phyloP scores from a whole-genome alignment of 2,888 invertebrate genomes.

The Minunthozetes semirufus region DNA sequence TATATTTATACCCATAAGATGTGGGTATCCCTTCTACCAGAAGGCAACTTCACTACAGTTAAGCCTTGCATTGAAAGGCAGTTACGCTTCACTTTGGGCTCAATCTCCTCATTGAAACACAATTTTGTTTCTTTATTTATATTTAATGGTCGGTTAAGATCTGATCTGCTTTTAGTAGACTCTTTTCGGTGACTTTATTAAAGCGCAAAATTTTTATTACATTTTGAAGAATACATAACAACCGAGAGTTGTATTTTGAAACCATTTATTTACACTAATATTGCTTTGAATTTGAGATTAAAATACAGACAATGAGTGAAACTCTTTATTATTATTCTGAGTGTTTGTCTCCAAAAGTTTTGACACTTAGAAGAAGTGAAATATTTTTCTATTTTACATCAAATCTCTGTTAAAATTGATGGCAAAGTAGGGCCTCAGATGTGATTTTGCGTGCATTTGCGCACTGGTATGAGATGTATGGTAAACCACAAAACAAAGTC shows the following conservation, averaged over 20 bases:
- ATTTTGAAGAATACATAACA: not conserved
- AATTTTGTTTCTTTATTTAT: slow-evolving; percentile 1
- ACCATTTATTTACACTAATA: not conserved
- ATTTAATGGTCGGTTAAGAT: slow-evolving; percentile 17
- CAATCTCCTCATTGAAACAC: not conserved
- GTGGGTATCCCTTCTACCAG: not conserved
- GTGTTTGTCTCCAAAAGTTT: not conserved
- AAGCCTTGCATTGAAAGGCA: not conserved
- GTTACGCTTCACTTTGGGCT: not conserved
- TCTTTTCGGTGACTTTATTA: not conserved
- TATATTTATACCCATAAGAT: not conserved
- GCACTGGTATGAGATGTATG: not conserved
- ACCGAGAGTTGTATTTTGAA: not conserved
- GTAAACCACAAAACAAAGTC: slow-evolving; percentile 24
- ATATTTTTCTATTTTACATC: not conserved
- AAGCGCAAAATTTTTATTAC: not conserved
- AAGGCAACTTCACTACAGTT: slow-evolving; percentile 10
- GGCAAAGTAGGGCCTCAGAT: not conserved
- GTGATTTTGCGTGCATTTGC: slow-evolving; percentile 14
- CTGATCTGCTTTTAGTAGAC: not conserved
- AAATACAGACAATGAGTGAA: not conserved
- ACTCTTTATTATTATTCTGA: not conserved
- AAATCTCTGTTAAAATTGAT: not conserved
- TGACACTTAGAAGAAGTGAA: not conserved
- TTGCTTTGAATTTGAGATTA: not conserved